Conservation (phyloP, 2,797 vertebrate genomes). For the Coregonus ussuriensis region DNA sequence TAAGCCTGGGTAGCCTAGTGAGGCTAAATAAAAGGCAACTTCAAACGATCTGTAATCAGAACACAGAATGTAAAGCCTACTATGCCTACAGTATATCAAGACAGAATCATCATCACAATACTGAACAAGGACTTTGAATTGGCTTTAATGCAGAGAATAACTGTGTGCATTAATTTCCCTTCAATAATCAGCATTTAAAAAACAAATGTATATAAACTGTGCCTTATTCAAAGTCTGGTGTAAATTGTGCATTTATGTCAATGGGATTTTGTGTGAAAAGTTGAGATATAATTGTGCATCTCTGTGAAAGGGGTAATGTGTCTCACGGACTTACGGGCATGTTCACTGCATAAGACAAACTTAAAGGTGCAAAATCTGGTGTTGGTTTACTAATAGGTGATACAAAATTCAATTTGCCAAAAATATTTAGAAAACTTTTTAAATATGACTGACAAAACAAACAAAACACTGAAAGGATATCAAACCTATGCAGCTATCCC, state of each 20-base stretch:
- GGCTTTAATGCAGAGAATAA: background rate
- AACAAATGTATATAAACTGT: background rate
- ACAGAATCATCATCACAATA: background rate
- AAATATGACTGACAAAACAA: too few relatives aligned
- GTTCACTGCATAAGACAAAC: too few relatives aligned
- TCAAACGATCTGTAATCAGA: background rate
- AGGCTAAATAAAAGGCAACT: background rate
- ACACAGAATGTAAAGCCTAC: background rate
- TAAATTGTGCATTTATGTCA: background rate
- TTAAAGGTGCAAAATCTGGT: too few relatives aligned
- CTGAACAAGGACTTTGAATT: too few relatives aligned
- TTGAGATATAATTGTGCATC: too few relatives aligned
- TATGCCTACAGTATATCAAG: background rate
- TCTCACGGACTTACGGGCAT: too few relatives aligned
- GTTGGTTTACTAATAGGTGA: too few relatives aligned
- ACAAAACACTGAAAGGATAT: too few relatives aligned
- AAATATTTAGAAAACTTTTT: too few relatives aligned
- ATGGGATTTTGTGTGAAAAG: background rate
- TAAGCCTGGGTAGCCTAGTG: background rate
- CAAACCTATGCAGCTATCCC: too few relatives aligned
- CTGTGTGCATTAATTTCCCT: background rate
- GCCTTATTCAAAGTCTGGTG: background rate
- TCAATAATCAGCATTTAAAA: background rate
- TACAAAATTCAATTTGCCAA: too few relatives aligned
- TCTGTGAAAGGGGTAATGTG: too few relatives aligned